Conservation (phyloP, 2,888 invertebrate genomes). For the Trisateles emortualis region DNA sequence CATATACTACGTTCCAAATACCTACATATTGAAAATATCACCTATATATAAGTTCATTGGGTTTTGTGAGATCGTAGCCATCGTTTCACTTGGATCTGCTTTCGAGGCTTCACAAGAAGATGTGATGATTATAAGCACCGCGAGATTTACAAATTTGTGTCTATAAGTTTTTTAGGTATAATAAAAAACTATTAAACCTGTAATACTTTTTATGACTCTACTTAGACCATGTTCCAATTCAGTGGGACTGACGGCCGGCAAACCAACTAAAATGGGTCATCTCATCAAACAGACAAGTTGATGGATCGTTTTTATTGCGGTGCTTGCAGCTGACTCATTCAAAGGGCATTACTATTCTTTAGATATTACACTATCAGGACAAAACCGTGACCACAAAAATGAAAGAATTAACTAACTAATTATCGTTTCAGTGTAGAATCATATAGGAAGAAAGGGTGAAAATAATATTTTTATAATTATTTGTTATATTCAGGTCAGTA, state of each 20-base stretch:
- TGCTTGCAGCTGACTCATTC: constrained; percentile 59
- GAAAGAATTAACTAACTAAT: constrained; percentile 14
- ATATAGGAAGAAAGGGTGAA: too few species aligned
- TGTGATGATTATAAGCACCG: too few species aligned
- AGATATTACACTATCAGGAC: constrained; percentile 37
- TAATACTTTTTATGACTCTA: constrained; percentile 27
- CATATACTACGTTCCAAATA: background rate
- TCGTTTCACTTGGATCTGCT: too few species aligned
- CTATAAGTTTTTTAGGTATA: background rate
- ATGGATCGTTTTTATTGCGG: constrained; percentile 55
- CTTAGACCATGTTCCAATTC: constrained; percentile 34
- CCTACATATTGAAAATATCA: background rate
- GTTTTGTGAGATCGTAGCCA: too few species aligned
- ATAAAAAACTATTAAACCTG: constrained; percentile 22
- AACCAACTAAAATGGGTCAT: constrained; percentile 55
- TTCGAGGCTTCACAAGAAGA: too few species aligned
- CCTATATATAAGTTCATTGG: too few species aligned
- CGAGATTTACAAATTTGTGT: background rate
- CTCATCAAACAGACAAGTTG: constrained; percentile 60
- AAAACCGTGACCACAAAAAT: constrained; percentile 24
- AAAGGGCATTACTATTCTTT: constrained; percentile 53
- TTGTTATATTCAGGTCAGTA: too few species aligned
- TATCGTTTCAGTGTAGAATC: too few species aligned
- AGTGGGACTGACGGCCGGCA: constrained; percentile 32
- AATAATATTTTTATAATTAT: too few species aligned